Evolutionary conservation across 2,113 vertebrate genomes (phyloP).

Genomic region (Pygoscelis adeliae): DNA sequence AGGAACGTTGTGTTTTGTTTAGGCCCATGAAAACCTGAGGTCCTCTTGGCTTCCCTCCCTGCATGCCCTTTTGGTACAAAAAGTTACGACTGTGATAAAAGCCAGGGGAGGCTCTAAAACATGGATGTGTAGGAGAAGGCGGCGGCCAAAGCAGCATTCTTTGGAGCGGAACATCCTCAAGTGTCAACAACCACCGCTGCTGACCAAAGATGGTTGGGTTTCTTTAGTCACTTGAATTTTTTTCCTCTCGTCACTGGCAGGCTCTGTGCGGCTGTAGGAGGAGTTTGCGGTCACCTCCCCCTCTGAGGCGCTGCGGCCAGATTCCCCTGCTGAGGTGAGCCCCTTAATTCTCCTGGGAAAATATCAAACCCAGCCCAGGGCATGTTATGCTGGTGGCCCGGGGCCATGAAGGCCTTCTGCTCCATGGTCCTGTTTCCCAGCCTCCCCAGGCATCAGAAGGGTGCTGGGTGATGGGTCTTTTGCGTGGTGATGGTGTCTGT

Average conservation of each 20-base stretch:
- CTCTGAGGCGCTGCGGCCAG: background rate
- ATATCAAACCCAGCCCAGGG: background rate
- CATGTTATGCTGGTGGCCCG: background rate
- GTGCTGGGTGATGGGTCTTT: background rate
- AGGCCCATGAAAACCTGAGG: background rate
- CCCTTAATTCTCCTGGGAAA: background rate
- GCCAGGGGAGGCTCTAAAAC: background rate
- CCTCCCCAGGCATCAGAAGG: background rate
- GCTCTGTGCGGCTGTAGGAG: slow-evolving; percentile 20
- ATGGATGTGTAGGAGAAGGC: background rate
- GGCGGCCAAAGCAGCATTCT: background rate
- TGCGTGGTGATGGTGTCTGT: fast-evolving
- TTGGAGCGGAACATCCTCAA: slow-evolving; percentile 7
- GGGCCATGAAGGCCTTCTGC: background rate
- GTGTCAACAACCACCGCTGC: background rate
- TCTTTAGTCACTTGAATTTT: background rate
- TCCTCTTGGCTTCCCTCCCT: background rate
- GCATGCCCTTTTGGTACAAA: background rate
- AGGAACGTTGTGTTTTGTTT: background rate
- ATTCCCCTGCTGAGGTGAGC: background rate
- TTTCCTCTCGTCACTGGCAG: background rate
- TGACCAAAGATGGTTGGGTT: slow-evolving; percentile 66
- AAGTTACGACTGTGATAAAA: background rate
- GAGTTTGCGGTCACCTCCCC: slow-evolving; percentile 1
- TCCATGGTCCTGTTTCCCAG: background rate